A percentile compares a stretch with the other conserved stretches of the same genome.
Evolutionary conservation across 2,888 invertebrate genomes (phyloP).

Genomic region (Meteorus cinctellus): DNA sequence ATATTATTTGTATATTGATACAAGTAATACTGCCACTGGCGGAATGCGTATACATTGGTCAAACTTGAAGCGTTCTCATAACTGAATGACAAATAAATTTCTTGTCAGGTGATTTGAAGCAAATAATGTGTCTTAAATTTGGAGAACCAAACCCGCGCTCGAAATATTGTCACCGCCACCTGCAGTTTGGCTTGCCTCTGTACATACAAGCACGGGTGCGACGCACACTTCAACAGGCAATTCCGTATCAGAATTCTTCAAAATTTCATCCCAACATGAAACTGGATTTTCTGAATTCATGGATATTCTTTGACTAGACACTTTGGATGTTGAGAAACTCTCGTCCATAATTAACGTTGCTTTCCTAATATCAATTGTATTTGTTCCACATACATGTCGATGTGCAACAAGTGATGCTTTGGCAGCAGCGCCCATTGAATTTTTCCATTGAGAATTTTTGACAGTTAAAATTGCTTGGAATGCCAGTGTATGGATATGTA

Average conservation of each 20-base stretch:
- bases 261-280: conserved; percentile 85
- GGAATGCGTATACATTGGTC: conserved; percentile 29
- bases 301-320: conserved; percentile 77
- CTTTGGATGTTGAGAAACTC: conserved; percentile 84
- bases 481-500: conserved; percentile 91
- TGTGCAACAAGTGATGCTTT: conserved; percentile 89
- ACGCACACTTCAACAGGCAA: conserved; percentile 82
- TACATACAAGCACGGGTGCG: conserved; percentile 89
- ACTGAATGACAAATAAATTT: background rate
- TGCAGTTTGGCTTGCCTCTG: conserved; percentile 86
- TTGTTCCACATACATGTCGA: conserved; percentile 85
- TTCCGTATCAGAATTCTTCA: conserved; percentile 71
- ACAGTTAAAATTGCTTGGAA: conserved; percentile 87
- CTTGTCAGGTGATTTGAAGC: background rate
- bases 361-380: conserved; percentile 76
- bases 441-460: conserved; percentile 82
- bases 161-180: conserved; percentile 93
- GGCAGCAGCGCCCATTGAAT: conserved; percentile 85
- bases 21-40: conserved; percentile 20
- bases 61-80: background rate
- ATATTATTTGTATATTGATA: background rate
- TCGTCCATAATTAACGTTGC: conserved; percentile 85
- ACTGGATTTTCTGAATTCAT: conserved; percentile 84
- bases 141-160: conserved; percentile 87
- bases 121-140: conserved; percentile 73